A percentile compares a stretch with the other conserved stretches of the same genome.
Evolutionary conservation across 2,797 vertebrate genomes (phyloP).

Genomic region (Epinephelus awoara): DNA sequence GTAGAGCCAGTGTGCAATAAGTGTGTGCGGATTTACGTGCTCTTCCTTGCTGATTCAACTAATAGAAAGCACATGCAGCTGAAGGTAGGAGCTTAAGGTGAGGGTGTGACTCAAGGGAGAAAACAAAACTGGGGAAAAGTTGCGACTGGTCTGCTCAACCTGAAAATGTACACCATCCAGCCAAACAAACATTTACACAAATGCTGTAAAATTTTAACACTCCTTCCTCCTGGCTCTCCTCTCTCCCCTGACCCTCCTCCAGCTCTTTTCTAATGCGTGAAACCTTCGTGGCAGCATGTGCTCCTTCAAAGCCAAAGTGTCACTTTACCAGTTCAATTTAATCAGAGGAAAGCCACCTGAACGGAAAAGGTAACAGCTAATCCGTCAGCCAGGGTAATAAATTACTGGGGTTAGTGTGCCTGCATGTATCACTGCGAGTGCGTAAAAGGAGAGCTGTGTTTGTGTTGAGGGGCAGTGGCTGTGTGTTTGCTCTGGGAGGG

Average conservation of each 20-base stretch:
- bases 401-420: neutral
- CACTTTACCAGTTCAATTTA: conserved; percentile 21
- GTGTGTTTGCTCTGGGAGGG: conserved; percentile 14
- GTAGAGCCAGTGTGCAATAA: conserved; percentile 39
- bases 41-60: conserved; percentile 56
- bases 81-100: conserved; percentile 38
- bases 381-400: neutral
- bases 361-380: neutral
- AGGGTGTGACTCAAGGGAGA: conserved; percentile 49
- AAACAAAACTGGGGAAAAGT: conserved; percentile 30
- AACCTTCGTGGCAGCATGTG: conserved; percentile 16
- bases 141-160: conserved; percentile 35
- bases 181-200: conserved; percentile 28
- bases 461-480: conserved; percentile 18
- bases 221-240: conserved; percentile 57
- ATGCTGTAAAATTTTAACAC: conserved; percentile 14
- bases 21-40: conserved; percentile 37
- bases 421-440: neutral
- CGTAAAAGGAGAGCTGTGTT: conserved; percentile 28
- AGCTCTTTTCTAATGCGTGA: conserved; percentile 14
- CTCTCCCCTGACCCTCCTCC: conserved; percentile 52
- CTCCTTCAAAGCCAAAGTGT: conserved; percentile 31
- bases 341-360: conserved; percentile 20
- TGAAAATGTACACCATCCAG: conserved; percentile 14
- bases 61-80: conserved; percentile 72